Evolutionary conservation across 2,888 invertebrate species (phyloP), one percentile per base, ranked within the genome.

Genomic region (Herminia tarsipennalis): DNA sequence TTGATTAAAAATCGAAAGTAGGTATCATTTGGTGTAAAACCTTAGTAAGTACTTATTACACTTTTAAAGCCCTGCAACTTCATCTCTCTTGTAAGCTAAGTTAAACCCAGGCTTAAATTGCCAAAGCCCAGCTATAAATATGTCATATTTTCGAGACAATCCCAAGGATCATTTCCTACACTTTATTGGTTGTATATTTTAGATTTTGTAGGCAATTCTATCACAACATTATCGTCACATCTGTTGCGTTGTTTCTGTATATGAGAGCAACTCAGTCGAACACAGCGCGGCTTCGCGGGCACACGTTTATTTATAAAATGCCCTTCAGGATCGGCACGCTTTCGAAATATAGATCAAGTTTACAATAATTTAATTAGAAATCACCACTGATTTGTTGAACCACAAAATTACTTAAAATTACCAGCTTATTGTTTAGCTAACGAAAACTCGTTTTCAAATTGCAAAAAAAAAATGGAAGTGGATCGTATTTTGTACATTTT

Each of bases 401-500:
- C n/a, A n/a, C n/a, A n/a, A n/a, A n/a, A n/a, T n/a, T n/a, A n/a
- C n/a, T n/a, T n/a, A n/a, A n/a, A n/a, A n/a, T n/a, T n/a, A n/a
- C n/a, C n/a, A n/a, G n/a, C n/a, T n/a, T n/a, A n/a, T n/a, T n/a
- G n/a, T n/a, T n/a, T n/a, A n/a, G n/a, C n/a, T n/a, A n/a, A n/a
- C n/a, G n/a, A n/a, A n/a, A n/a, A n/a, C n/a, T n/a, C n/a, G n/a
- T n/a, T n/a, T n/a, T n/a, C n/a, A n/a, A n/a, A n/a, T n/a, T n/a
- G n/a, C n/a, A n/a, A n/a, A n/a, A n/a, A n/a, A 13, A 81, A 76
- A 73, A 93, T 93, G 93, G 94, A 94, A 84, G 90, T 93, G 58
- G 94, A 94, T 63, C 89, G 92, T 59, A 92, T 93, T 62, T 80
- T 93, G 3, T 94, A 93, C 71, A 94, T 94, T 70, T 94, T 94